Base-by-base conservation (phyloP, 2,888 invertebrate species). In the Apodemia mormo region DNA sequence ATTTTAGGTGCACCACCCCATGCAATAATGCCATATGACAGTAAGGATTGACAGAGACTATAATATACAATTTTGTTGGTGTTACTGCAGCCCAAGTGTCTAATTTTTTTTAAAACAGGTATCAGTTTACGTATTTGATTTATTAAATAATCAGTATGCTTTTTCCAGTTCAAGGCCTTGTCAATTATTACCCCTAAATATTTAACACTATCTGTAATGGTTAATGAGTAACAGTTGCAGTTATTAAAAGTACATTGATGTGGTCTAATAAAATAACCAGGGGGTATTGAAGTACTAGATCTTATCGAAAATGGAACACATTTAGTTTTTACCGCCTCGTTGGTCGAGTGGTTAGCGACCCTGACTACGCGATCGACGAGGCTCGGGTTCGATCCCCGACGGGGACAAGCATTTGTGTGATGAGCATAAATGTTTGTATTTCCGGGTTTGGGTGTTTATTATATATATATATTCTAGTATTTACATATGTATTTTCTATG, bases 1-100 rank as follows among this genome's bases (percentile, higher is more conserved):
- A 68, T 69, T 69, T 73, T 73, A 4, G 33, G n/a, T 30, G 68
- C 61, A 12, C 66, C 61, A n/a, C 71, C 71, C 73, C 66, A 69
- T 12, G 56, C 4, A 14, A 68, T 14, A 30, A 71, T 71, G 33
- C 71, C 67, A 30, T 73, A 71, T 37, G 43, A 43, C 12, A 71
- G 9, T 14, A 69, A 65, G 8, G 71, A 73, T 54, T 69, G 65
- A 22, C 29, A 45, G 12, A 73, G 66, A n/a, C 68, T 45, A 5
- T 64, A 54, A 22, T 72, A 72, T 37, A 52, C 40, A 30, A 29
- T 65, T 12, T 45, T 61, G 9, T 65, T 33, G 40, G 40, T 45
- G 9, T 66, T 9, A 14, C 10, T 29, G 14, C 30, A 6, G 2
- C 67, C 64, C 8, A 70, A 49, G 40, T 67, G 30, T 52, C 64